These are phyloP conservation scores for Tenrec ecaudatus DNA, from an alignment of 2,113 vertebrate species.

Conservation along the genomic window DNA sequence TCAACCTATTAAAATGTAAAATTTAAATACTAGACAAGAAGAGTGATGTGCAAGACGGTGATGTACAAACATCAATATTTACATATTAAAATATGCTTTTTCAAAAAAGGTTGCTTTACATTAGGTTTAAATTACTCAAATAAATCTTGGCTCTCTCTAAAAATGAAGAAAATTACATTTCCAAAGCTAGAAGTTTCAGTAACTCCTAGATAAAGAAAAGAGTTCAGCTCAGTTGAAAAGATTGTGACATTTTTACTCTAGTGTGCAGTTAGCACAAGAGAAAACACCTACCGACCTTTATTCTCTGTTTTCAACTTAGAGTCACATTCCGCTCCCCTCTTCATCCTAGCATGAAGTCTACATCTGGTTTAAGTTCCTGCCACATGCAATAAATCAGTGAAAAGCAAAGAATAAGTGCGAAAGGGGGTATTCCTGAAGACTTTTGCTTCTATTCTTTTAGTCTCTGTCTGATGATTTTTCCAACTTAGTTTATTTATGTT, in stretches of 20 bases:
- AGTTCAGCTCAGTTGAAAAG: conserved; percentile 53
- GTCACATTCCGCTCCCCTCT: background rate
- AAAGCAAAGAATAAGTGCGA: conserved; percentile 37
- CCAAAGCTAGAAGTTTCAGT: conserved; percentile 52
- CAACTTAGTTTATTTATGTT: conserved; percentile 9
- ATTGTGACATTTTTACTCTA: conserved; percentile 13
- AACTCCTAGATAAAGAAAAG: conserved; percentile 53
- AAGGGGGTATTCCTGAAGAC: background rate
- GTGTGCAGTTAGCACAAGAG: background rate
- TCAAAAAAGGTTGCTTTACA: conserved; percentile 47
- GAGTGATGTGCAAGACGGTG: background rate
- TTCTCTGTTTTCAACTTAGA: conserved; percentile 12
- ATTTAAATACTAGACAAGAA: conserved; percentile 52
- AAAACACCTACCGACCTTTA: background rate
- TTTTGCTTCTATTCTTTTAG: conserved; percentile 42
- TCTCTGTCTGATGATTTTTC: conserved; percentile 52
- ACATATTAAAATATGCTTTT: conserved; percentile 55
- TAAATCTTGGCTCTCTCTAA: conserved; percentile 38
- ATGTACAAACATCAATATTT: conserved; percentile 69
- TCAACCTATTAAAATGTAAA: too few species aligned
- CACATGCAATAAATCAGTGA: conserved; percentile 54
- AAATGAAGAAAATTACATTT: conserved; percentile 64
- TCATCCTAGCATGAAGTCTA: background rate
- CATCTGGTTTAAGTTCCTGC: conserved; percentile 64
- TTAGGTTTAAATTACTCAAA: conserved; percentile 59